Conservation (phyloP, 2,888 invertebrate species). For the Nineta flava region DNA sequence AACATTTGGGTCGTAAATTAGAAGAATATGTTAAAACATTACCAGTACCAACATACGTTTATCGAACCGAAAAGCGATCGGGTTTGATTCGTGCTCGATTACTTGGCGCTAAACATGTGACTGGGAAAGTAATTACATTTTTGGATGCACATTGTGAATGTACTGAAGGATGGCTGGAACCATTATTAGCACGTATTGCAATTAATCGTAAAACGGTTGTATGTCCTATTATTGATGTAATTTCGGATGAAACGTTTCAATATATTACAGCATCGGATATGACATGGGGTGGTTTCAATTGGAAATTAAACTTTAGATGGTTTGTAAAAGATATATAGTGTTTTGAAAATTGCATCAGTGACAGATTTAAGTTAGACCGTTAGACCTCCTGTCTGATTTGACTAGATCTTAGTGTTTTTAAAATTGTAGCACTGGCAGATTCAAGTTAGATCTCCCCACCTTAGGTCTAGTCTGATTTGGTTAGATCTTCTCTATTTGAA, state of each 20-base stretch:
- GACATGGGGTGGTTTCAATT: slow-evolving; percentile 99
- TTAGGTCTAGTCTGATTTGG: no score
- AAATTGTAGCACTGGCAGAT: no score
- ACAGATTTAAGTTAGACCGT: not conserved
- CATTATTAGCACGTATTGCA: slow-evolving; percentile 78
- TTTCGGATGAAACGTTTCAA: slow-evolving; percentile 97
- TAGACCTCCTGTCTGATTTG: not conserved
- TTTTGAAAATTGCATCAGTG: not conserved
- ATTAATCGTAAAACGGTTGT: slow-evolving; percentile 87
- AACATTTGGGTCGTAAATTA: slow-evolving; percentile 72
- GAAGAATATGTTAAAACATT: slow-evolving; percentile 78
- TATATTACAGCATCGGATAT: slow-evolving; percentile 98
- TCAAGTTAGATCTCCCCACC: no score
- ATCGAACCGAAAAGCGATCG: slow-evolving; percentile 82
- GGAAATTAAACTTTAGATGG: slow-evolving; percentile 99
- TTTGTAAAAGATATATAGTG: slow-evolving; percentile 35
- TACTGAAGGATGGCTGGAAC: slow-evolving; percentile 97
- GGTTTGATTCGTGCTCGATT: slow-evolving; percentile 92
- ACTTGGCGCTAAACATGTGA: slow-evolving; percentile 82
- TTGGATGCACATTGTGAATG: slow-evolving; percentile 98
- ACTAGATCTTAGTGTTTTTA: not conserved
- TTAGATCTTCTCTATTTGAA: no score
- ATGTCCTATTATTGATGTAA: slow-evolving; percentile 97
- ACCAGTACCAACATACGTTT: slow-evolving; percentile 72
- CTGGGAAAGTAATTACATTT: slow-evolving; percentile 87